A percentile compares a stretch with the other conserved stretches of the same genome.
Evolutionary conservation across 2,113 vertebrate genomes (phyloP).

Genomic region (Pica pica): DNA sequence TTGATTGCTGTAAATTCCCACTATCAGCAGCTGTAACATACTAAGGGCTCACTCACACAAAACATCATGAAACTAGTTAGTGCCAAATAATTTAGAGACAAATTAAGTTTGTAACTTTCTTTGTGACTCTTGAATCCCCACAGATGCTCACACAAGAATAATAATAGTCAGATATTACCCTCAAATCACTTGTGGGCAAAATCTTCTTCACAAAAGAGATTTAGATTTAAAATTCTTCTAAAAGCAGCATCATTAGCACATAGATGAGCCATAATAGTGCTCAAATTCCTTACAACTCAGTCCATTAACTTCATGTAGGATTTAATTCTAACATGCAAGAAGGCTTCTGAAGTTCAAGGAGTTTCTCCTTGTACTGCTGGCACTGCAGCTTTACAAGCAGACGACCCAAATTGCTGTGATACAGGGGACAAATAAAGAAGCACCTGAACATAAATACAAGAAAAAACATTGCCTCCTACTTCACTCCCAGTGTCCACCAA

Average conservation of each 20-base stretch:
- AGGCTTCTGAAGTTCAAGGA: background rate
- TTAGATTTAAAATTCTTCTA: background rate
- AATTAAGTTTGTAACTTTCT: background rate
- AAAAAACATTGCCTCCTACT: background rate
- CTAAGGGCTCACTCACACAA: background rate
- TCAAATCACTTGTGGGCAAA: background rate
- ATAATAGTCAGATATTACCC: background rate
- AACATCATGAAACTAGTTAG: background rate
- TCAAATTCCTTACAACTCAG: background rate
- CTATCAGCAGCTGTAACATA: background rate
- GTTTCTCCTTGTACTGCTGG: background rate
- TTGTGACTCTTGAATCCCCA: background rate
- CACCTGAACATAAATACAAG: background rate
- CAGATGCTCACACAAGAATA: background rate
- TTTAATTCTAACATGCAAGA: background rate
- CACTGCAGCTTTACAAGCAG: background rate
- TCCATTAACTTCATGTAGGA: background rate
- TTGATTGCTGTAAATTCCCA: background rate
- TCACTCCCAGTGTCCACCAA: background rate
- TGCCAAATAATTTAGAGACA: background rate
- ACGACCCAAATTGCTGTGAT: background rate
- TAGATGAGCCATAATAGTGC: background rate
- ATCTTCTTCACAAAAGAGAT: background rate
- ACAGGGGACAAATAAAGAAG: background rate
- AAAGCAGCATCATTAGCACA: background rate